phyloP scores from a whole-genome alignment of 2,888 invertebrate species.

The Atethmia centrago region DNA sequence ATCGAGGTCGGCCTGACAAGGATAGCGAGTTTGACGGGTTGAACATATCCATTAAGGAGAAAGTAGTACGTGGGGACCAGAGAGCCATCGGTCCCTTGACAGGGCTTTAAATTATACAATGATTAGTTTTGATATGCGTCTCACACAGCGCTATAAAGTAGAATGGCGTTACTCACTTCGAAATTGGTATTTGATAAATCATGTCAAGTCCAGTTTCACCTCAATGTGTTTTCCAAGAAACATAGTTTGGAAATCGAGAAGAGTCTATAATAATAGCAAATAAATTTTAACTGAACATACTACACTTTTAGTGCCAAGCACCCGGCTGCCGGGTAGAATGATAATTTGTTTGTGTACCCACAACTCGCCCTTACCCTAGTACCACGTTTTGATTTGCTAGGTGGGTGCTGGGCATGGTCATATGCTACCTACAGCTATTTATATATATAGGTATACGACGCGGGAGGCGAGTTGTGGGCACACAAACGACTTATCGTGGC shows the following conservation, averaged over 20 bases:
- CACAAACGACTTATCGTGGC: too few species aligned
- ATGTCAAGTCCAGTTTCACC: background rate
- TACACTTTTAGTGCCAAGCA: too few species aligned
- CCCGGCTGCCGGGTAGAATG: too few species aligned
- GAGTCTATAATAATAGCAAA: conserved; percentile 9
- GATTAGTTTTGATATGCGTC: conserved; percentile 69
- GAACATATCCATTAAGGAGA: conserved; percentile 73
- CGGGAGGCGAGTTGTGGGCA: too few species aligned
- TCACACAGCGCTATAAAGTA: conserved; percentile 43
- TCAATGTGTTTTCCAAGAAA: background rate
- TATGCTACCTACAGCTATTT: too few species aligned
- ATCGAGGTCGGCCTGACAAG: conserved; percentile 70
- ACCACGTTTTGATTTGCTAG: too few species aligned
- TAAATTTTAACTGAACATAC: conserved; percentile 21
- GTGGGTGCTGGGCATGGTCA: too few species aligned
- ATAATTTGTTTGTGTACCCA: too few species aligned
- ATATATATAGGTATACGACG: too few species aligned
- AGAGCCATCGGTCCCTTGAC: conserved; percentile 70
- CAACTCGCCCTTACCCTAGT: too few species aligned
- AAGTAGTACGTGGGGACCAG: conserved; percentile 71
- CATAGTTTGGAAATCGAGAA: conserved; percentile 14
- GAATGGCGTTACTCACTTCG: conserved; percentile 41
- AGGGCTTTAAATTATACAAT: conserved; percentile 72
- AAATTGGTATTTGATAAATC: conserved; percentile 22
- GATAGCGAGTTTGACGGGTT: conserved; percentile 77